Evolutionary conservation across 2,888 invertebrate species (phyloP), one percentile per base, ranked within the genome.

Genomic region (Colletes collaris): DNA sequence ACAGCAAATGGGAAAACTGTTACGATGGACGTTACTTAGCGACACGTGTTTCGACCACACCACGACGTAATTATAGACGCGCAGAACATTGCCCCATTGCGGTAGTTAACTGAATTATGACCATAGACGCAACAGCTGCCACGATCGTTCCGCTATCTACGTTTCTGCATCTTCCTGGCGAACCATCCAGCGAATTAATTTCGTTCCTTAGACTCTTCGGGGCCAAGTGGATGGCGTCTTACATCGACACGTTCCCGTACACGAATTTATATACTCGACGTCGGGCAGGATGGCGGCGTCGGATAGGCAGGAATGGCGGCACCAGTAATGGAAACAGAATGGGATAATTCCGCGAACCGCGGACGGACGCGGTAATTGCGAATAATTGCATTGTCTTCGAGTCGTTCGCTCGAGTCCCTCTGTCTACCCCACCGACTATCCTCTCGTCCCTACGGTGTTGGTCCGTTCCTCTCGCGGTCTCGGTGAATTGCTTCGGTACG

Each of bases 331-430:
- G 90, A 89, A 89, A 89, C 90, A 90, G 90, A 92, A 91, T 90
- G 90, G 90, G 90, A 92, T 92, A 92, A 92, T 92, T 92, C 90
- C 86, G 89, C 85, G 88, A 89, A 88, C 90, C 87, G 90, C 90
- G 90, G 88, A 90, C 89, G 91, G 89, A 91, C 91, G 90, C 88
- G 87, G 91, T 92, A 93, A 93, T 93, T 92, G 92, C 92, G 91
- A 92, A 93, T 93, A 93, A 93, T 93, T 93, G 91, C 91, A 92
- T 93, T 92, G 92, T 92, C 92, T 92, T 92, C 89, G 90, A 92
- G 92, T 91, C 89, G 90, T 90, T 90, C 88, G 87, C 85, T 82
- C 81, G 86, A 87, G 86, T 89, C 85, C 83, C 86, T 80, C 79
- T 76, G 75, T 76, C 64, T 58, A 65, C 46, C 49, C 46, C 44